Percentiles rank a stretch among this genome's conserved stretches.
phyloP scores from a whole-genome alignment of 92 coral and sea anemone species.

The Epizoanthus illoricatus region DNA sequence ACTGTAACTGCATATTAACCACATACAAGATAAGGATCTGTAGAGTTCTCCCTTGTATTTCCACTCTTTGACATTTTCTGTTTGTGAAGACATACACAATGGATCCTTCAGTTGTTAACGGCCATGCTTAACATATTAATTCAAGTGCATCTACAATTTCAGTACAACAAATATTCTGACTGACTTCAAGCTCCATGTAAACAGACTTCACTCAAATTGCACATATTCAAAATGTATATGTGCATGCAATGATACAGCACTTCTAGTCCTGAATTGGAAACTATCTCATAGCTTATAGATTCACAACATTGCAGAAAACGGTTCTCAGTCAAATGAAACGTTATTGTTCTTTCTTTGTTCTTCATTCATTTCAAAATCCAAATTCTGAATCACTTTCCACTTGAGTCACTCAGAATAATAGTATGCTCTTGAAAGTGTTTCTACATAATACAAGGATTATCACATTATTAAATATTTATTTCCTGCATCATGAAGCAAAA shows the following conservation, averaged over 20 bases:
- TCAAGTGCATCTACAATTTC: no score
- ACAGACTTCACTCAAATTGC: no score
- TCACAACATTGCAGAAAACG: background rate
- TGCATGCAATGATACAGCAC: no score
- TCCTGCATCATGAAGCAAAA: background rate
- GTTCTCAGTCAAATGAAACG: background rate
- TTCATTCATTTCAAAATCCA: slow-evolving; percentile 3
- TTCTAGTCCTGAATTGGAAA: no score
- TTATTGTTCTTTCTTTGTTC: background rate
- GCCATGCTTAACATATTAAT: background rate
- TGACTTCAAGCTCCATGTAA: no score
- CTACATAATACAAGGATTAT: slow-evolving; percentile 4
- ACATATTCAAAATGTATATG: no score
- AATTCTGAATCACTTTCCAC: slow-evolving; percentile 13
- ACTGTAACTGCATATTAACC: background rate
- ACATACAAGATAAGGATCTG: slow-evolving; percentile 21
- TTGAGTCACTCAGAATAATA: background rate
- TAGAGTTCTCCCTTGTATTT: slow-evolving; percentile 4
- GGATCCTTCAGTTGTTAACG: background rate
- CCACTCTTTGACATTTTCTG: slow-evolving; percentile 26
- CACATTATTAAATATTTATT: slow-evolving; percentile 16
- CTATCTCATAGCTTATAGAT: no score
- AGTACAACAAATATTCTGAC: no score
- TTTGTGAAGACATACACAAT: background rate
- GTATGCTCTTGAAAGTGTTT: background rate